These are phyloP conservation scores for Gallinago paraguaiae DNA, from an alignment of 2,113 vertebrate genomes.

Conservation along the genomic window DNA sequence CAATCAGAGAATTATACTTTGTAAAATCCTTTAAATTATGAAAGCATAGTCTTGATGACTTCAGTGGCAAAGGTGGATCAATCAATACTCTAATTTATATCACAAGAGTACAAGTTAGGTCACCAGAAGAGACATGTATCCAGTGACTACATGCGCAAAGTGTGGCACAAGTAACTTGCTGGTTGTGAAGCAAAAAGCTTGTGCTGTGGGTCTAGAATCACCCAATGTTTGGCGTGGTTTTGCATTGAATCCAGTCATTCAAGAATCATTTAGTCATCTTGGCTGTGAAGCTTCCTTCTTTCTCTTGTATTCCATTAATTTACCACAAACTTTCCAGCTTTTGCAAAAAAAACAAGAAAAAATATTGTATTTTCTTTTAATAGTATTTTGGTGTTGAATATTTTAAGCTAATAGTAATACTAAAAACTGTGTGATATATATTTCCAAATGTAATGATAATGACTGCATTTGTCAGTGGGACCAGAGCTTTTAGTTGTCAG, in stretches of 20 bases:
- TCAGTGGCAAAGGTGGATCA: background rate
- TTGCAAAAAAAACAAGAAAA: background rate
- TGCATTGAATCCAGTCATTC: background rate
- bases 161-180: background rate
- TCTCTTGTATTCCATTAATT: background rate
- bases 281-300: background rate
- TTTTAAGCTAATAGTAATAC: background rate
- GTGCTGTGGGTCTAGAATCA: background rate
- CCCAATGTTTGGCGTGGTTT: background rate
- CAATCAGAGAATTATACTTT: background rate
- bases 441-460: background rate
- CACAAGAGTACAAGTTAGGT: background rate
- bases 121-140: background rate
- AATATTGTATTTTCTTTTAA: background rate
- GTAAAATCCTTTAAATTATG: background rate
- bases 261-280: background rate
- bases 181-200: background rate
- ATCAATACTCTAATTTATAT: background rate
- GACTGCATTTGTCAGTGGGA: background rate
- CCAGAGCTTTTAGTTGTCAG: background rate
- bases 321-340: background rate
- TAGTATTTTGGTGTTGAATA: background rate
- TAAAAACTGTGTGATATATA: background rate
- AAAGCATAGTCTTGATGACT: background rate
- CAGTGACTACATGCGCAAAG: background rate